Conservation (phyloP, 2,888 invertebrate genomes). For the Halictus quadricinctus region DNA sequence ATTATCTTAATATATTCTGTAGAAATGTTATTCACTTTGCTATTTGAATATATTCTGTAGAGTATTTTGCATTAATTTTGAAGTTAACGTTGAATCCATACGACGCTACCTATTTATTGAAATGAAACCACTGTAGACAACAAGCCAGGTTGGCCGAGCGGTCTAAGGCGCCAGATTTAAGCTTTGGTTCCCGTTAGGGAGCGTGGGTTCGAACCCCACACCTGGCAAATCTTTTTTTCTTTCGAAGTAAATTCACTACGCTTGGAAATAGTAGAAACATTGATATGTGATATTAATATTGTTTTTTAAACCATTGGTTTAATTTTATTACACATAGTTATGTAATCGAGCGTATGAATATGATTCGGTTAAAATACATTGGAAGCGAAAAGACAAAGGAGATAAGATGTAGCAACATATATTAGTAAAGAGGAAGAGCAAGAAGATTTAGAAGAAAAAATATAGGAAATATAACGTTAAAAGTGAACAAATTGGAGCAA, state of each 20-base stretch:
- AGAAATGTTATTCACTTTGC: neutral
- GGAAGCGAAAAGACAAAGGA: neutral
- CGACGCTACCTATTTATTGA: fast-evolving
- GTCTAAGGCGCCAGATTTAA: slow-evolving; percentile 93
- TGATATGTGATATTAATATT: neutral
- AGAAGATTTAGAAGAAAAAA: neutral
- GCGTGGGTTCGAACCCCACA: slow-evolving; percentile 94
- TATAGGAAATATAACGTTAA: neutral
- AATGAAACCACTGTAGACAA: neutral
- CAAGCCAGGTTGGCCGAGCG: slow-evolving; percentile 88
- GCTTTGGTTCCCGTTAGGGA: slow-evolving; percentile 92
- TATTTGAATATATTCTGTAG: neutral
- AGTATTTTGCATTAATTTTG: neutral
- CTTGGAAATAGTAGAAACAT: neutral
- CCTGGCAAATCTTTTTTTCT: slow-evolving; percentile 83
- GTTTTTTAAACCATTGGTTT: neutral
- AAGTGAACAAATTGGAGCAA: neutral
- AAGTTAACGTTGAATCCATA: too few relatives aligned
- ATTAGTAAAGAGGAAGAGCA: neutral
- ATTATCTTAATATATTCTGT: neutral
- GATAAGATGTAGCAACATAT: neutral
- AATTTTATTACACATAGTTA: neutral
- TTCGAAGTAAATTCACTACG: neutral
- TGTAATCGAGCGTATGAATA: neutral
- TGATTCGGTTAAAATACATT: neutral